Evolutionary conservation across 2,113 vertebrate species (phyloP).

Genomic region (Cettia cetti): DNA sequence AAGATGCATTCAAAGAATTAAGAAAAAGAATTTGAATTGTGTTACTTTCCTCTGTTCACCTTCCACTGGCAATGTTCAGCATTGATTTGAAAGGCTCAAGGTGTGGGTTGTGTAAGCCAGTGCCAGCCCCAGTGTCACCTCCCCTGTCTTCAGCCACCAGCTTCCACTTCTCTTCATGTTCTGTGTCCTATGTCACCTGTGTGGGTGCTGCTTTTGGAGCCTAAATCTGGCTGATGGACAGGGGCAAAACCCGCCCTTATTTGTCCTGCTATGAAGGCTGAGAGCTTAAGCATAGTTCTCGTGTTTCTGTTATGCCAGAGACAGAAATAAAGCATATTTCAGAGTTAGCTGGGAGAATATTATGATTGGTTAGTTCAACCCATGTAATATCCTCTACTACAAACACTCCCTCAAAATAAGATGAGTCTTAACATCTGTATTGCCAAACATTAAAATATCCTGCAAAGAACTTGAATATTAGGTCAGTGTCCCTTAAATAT

Average conservation of each 20-base stretch:
- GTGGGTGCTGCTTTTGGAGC: background rate
- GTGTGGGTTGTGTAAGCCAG: background rate
- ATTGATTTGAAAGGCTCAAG: background rate
- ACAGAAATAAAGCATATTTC: background rate
- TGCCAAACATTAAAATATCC: background rate
- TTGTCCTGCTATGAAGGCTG: background rate
- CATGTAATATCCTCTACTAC: background rate
- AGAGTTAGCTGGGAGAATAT: background rate
- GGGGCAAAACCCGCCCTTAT: background rate
- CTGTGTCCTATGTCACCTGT: fast-evolving
- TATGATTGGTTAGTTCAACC: background rate
- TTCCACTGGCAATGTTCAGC: background rate
- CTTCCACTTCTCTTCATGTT: background rate
- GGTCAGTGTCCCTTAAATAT: background rate
- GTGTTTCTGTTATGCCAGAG: background rate
- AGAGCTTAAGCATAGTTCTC: background rate
- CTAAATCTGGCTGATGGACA: background rate
- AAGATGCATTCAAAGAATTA: background rate
- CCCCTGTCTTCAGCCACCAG: background rate
- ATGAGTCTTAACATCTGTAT: background rate
- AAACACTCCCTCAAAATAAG: background rate
- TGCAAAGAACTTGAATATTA: background rate
- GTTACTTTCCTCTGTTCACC: background rate
- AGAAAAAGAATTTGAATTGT: background rate
- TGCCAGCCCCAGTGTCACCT: background rate